A percentile compares a stretch with the other conserved stretches of the same genome.
These are phyloP conservation scores for Acrobasis suavella DNA, from an alignment of 2,888 invertebrate species.

Conservation along the genomic window DNA sequence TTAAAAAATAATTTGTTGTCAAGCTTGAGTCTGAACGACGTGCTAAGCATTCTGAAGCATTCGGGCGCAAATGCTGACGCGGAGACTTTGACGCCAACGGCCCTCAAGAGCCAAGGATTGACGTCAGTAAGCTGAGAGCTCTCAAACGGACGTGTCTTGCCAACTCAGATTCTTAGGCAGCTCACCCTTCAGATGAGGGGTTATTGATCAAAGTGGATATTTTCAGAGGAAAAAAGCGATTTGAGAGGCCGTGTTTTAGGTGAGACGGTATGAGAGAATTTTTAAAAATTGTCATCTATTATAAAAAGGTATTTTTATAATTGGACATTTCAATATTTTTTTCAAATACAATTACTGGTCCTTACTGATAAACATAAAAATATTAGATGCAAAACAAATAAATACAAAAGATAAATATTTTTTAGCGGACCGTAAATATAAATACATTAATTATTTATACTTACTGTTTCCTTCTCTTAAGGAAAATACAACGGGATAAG, in stretches of 20 bases:
- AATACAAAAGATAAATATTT: too few relatives aligned
- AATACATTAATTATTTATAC: too few relatives aligned
- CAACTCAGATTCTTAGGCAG: constrained; percentile 55
- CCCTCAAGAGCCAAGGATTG: constrained; percentile 56
- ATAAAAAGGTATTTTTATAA: too few relatives aligned
- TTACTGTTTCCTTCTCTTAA: too few relatives aligned
- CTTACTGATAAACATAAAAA: too few relatives aligned
- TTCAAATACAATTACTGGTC: too few relatives aligned
- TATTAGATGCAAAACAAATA: too few relatives aligned
- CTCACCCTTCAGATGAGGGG: constrained; percentile 41
- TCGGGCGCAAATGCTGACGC: constrained; percentile 64
- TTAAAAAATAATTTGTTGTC: constrained; percentile 2
- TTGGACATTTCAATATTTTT: too few relatives aligned
- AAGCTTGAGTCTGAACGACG: neutral
- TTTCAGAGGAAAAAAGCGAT: constrained; percentile 32
- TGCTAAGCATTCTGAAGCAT: constrained; percentile 29
- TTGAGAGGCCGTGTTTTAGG: constrained; percentile 23
- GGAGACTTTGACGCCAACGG: constrained; percentile 59
- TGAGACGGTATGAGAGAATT: neutral
- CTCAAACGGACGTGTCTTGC: constrained; percentile 58
- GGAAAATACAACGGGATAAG: too few relatives aligned
- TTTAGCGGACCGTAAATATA: too few relatives aligned
- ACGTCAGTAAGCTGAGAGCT: constrained; percentile 54
- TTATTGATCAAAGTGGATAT: constrained; percentile 62
- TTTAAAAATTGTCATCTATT: too few relatives aligned